Conservation (phyloP, 2,113 vertebrate species). For the Opisthocomus hoazin region DNA sequence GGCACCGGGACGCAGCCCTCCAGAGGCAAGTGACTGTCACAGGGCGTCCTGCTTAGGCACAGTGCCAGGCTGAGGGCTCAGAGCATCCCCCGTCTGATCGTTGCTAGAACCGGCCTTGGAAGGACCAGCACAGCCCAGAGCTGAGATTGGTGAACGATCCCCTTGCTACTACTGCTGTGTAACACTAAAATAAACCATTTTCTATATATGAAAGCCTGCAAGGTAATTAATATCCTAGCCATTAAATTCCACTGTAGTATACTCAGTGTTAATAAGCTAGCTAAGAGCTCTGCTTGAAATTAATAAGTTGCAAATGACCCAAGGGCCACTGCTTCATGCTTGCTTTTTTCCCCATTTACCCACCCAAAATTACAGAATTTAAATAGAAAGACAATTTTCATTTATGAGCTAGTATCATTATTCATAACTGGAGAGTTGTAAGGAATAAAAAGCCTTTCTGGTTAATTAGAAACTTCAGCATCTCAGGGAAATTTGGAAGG, state of each 20-base stretch:
- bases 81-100: neutral
- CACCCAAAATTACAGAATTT: constrained; percentile 53
- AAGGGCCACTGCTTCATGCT: constrained; percentile 44
- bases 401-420: constrained; percentile 62
- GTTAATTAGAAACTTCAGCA: constrained; percentile 66
- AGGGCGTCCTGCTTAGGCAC: neutral
- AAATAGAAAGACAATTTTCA: constrained; percentile 73
- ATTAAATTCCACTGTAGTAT: constrained; percentile 46
- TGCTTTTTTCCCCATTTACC: constrained; percentile 38
- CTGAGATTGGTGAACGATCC: neutral
- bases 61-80: neutral
- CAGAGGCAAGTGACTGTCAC: neutral
- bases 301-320: constrained; percentile 75
- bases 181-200: constrained; percentile 3
- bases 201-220: neutral
- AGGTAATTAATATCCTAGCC: constrained; percentile 63
- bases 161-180: neutral
- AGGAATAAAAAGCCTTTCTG: constrained; percentile 48
- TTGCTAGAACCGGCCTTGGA: neutral
- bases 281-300: constrained; percentile 68
- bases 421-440: constrained; percentile 65
- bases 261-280: constrained; percentile 55
- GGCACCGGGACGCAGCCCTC: neutral
- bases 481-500: neutral
- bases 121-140: neutral